A percentile compares a stretch with the other conserved stretches of the same genome.
phyloP scores from a whole-genome alignment of 23 tunicate genomes.

The Trididemnum clinides region DNA sequence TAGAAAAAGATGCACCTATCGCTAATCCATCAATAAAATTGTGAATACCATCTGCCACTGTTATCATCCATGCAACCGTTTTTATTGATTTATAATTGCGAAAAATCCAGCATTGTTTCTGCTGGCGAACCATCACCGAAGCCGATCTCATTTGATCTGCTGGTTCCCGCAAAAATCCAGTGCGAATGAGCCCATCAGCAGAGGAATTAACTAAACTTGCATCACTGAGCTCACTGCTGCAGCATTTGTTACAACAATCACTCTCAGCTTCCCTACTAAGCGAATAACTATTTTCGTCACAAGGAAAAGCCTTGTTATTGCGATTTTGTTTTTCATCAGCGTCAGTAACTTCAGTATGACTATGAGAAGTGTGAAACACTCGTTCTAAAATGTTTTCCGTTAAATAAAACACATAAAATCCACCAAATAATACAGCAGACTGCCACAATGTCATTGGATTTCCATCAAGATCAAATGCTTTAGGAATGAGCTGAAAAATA shows the following conservation, averaged over 20 bases:
- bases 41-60: slow-evolving; percentile 72
- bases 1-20: slow-evolving; percentile 66
- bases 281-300: too few species aligned
- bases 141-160: not conserved
- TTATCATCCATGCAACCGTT: slow-evolving; percentile 81
- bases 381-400: slow-evolving; percentile 50
- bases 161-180: too few species aligned
- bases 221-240: too few species aligned
- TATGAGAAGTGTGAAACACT: slow-evolving; percentile 38
- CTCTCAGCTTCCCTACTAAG: too few species aligned
- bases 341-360: too few species aligned
- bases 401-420: slow-evolving; percentile 67
- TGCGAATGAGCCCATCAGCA: too few species aligned
- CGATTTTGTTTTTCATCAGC: too few species aligned
- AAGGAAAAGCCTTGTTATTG: too few species aligned
- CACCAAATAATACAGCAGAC: slow-evolving; percentile 54
- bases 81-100: slow-evolving; percentile 58
- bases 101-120: slow-evolving; percentile 48
- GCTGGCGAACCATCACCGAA: not conserved
- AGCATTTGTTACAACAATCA: too few species aligned
- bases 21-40: slow-evolving; percentile 79
- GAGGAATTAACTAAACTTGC: too few species aligned
- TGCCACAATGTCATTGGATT: slow-evolving; percentile 71
- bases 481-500: slow-evolving; percentile 64
- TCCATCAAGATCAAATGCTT: slow-evolving; percentile 57